phyloP scores from a whole-genome alignment of 2,888 invertebrate genomes.

The Chrysina gloriosa region DNA sequence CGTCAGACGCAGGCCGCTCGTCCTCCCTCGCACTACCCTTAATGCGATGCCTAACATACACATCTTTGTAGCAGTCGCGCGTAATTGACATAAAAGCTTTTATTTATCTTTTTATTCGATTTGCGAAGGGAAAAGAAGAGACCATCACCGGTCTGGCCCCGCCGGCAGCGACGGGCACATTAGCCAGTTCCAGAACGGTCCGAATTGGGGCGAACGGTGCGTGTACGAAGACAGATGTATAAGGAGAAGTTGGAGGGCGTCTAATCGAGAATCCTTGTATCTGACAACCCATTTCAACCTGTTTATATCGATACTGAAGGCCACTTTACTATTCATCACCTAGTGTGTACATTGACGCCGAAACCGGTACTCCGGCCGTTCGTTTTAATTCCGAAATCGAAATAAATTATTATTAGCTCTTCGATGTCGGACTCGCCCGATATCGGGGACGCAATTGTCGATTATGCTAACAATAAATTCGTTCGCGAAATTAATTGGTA shows the following conservation, averaged over 20 bases:
- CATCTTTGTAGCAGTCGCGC: too few species aligned
- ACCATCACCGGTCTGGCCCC: neutral
- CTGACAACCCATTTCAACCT: conserved; percentile 56
- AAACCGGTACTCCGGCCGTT: neutral
- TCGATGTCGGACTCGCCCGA: neutral
- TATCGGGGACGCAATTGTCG: neutral
- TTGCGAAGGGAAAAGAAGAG: neutral
- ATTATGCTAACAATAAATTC: conserved; percentile 7
- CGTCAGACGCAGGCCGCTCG: neutral
- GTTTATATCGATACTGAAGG: conserved; percentile 57
- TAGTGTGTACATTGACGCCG: neutral
- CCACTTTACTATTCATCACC: conserved; percentile 51
- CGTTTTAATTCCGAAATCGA: conserved; percentile 10
- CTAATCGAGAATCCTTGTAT: conserved; percentile 64
- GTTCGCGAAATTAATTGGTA: conserved; percentile 20
- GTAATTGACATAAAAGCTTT: conserved; percentile 27
- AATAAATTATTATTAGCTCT: neutral
- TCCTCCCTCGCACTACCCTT: neutral
- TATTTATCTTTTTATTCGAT: conserved; percentile 36
- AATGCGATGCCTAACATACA: neutral
- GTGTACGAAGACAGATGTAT: conserved; percentile 41
- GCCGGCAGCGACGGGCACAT: neutral
- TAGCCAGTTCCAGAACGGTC: neutral
- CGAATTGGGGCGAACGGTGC: neutral
- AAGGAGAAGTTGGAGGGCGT: conserved; percentile 50